Conservation (phyloP, 2,797 vertebrate species). For the Premnoplex brunnescens region DNA sequence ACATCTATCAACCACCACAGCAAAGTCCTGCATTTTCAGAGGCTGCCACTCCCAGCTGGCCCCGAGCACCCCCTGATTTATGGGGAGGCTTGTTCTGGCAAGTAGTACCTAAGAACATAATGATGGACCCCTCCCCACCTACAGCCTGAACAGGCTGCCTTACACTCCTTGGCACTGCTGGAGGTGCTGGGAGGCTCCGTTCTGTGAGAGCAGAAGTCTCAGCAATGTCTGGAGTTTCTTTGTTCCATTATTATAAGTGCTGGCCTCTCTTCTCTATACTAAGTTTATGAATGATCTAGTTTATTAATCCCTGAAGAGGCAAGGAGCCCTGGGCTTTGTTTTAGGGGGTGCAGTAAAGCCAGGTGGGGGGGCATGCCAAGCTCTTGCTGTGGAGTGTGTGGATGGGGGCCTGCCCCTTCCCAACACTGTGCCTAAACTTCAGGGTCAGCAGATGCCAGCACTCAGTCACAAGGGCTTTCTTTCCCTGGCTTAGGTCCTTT, state of each 20-base stretch:
- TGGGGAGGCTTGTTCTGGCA: background rate
- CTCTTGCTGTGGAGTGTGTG: background rate
- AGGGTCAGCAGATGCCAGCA: background rate
- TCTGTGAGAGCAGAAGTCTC: rapidly evolving
- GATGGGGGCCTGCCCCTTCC: background rate
- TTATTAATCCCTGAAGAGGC: background rate
- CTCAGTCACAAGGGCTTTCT: background rate
- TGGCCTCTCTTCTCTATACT: background rate
- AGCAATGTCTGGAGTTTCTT: background rate
- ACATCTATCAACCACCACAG: background rate
- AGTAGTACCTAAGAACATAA: background rate
- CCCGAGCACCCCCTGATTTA: background rate
- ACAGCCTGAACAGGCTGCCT: background rate
- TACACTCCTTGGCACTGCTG: rapidly evolving
- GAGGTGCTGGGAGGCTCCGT: rapidly evolving
- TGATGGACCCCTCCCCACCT: background rate
- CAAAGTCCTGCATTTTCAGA: background rate
- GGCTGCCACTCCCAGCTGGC: too few species aligned
- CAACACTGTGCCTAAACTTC: background rate
- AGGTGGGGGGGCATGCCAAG: background rate
- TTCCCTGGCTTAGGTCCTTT: background rate
- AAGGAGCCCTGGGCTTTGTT: background rate
- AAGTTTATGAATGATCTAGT: background rate
- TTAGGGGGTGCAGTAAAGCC: background rate
- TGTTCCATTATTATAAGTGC: rapidly evolving